Base-by-base conservation (phyloP, 2,797 vertebrate species). In the Hafferia zeledoni region DNA sequence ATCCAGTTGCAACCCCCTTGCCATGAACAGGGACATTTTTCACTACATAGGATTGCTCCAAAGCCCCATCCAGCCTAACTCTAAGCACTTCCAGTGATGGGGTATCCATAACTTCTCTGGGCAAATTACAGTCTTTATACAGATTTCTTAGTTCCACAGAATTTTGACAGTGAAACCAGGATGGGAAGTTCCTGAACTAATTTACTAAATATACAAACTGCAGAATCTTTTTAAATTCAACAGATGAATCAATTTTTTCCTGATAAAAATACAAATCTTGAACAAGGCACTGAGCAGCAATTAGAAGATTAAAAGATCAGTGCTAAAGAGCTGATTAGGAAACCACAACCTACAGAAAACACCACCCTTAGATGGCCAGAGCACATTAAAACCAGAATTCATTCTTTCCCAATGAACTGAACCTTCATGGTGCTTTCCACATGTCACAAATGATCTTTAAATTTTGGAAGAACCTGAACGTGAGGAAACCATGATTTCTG, bases 21-120 rank as follows among this genome's bases (percentile, higher is more conserved):
- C 44, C 25, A 3, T 20, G 22, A 8, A 7, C n/a, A 65, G 41
- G 24, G 27, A 30, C 16, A 6, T 28, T 39, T 37, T 83, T 22
- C 10, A 13, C 16, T 17, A 37, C 4, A 11, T 22, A 24, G 43
- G 4, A 5, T 68, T 68, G 19, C 35, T 82, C 18, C 30, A 80
- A 55, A 83, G 44, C 27, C 24, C 7, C 2, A 1, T 75, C 33
- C 41, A 68, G 0, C 13, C 15, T 28, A 28, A 6, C 27, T 39
- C 44, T 11, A 30, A 67, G 33, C 7, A 6, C 13, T 30, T 68
- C 23, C 18, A 52, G 0, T 13, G 10, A 37, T 11, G 41, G 3
- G 17, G 5, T 28, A 49, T 33, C 33, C 19, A 44, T 28, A 68
- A 0, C 17, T 46, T 83, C 8, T 74, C 37, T 81, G 43, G 20